Base-by-base conservation (phyloP, 1,140 invertebrate species). In the Drosophila sproati region DNA sequence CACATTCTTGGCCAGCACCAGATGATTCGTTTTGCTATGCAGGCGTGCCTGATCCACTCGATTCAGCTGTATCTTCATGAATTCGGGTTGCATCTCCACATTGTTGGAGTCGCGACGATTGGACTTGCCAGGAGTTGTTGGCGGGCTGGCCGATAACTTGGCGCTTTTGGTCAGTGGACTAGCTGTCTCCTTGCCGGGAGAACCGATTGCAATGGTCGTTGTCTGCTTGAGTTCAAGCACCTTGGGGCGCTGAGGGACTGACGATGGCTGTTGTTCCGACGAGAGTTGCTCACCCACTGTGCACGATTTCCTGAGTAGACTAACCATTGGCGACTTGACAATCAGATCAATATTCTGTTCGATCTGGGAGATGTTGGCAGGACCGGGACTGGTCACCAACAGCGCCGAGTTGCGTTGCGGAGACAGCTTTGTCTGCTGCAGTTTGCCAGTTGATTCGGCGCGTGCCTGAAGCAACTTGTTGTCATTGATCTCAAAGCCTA, bases 31-130 rank as follows among this genome's bases (percentile, higher is more conserved):
- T 80, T 95, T 95, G 39, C 92, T 91, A 12, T 85, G 77, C 4
- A 88, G 20, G 8, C 77, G 72, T 5, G 73, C 71, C 59, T 73
- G 80, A 76, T 96, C 95, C 43, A 96, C 95, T 78, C 94, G 95
- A 70, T 96, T 95, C 52, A 96, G 81, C 83, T 96, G 95, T 54
- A 96, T 95, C 75, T 95, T 94, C 75, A 96, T 92, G 83, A 96
- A 96, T 91, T 96, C 95, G 2, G 95, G 95, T n/a, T 95, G 93
- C 10, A 4, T 2, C 43, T 10, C 37, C 55, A 73, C 68, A 20
- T 75, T 70, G 39, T 43, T 73, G n/a, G 83, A 74, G 12, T 70
- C 80, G 20, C 79, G 76, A 0, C 72, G 75, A 55, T 35, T 39
- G 5, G 8, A 8, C 31, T 83, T 88, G 41, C 37, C 48, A 4